phyloP scores from a whole-genome alignment of 2,113 vertebrate species.

The Passer domesticus region DNA sequence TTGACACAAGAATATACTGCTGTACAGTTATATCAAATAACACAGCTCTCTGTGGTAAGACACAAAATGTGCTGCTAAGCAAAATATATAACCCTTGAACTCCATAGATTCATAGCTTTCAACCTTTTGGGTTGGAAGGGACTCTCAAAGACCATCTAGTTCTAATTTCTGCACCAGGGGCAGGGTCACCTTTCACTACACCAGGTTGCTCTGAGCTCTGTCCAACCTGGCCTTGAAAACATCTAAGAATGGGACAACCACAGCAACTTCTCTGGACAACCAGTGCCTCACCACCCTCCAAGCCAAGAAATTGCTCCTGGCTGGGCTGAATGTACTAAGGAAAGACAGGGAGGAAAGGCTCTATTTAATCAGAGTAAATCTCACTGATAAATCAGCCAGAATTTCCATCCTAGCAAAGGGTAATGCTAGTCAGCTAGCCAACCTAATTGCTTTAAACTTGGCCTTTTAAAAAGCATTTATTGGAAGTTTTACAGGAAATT shows the following conservation, averaged over 20 bases:
- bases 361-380: not conserved
- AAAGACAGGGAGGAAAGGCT: not conserved
- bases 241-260: not conserved
- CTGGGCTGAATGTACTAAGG: not conserved
- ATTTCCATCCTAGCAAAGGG: not conserved
- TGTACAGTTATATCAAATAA: not conserved
- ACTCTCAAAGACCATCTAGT: not conserved
- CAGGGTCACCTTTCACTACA: not conserved
- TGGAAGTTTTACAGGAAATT: not conserved
- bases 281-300: not conserved
- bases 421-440: not conserved
- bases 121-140: not conserved
- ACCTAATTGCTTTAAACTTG: not conserved
- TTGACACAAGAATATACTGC: not conserved
- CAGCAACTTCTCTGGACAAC: not conserved
- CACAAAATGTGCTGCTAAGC: not conserved
- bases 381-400: not conserved
- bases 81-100: not conserved
- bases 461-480: not conserved
- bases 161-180: rapidly evolving
- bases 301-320: not conserved
- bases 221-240: not conserved
- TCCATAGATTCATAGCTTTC: not conserved
- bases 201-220: not conserved
- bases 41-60: not conserved